Evolutionary conservation across 2,888 invertebrate genomes (phyloP).

Genomic region (Parthenolecanium corni): DNA sequence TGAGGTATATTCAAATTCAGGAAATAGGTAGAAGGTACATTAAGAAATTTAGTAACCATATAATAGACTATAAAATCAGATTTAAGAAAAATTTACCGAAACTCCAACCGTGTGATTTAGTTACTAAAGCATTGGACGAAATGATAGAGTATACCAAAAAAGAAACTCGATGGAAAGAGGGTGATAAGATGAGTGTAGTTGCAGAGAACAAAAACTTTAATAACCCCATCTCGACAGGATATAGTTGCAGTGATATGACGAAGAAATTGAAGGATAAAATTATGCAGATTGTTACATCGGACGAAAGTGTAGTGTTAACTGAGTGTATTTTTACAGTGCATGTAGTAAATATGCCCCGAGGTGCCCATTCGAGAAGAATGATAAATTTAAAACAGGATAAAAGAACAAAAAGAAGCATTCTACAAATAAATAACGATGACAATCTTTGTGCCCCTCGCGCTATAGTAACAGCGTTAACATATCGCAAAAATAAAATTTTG

Average conservation of each 20-base stretch:
- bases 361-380: constrained; percentile 1
- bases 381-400: constrained; percentile 7
- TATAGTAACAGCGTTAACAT: constrained; percentile 5
- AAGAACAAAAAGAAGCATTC: constrained; percentile 15
- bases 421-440: constrained; percentile 13
- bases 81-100: background rate
- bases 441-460: constrained; percentile 13
- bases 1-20: too few species aligned
- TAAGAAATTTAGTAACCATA: too few species aligned
- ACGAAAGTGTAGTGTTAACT: constrained; percentile 22
- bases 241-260: constrained; percentile 3
- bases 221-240: constrained; percentile 16
- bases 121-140: constrained; percentile 13
- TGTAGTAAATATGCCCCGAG: background rate
- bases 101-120: background rate
- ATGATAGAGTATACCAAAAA: background rate
- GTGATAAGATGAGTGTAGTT: constrained; percentile 5
- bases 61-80: constrained; percentile 1
- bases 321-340: constrained; percentile 3
- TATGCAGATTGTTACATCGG: constrained; percentile 16
- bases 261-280: constrained; percentile 7
- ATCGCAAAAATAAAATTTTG: constrained; percentile 2
- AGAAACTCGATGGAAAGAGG: background rate
- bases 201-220: background rate
- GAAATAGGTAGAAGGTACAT: too few species aligned